These are phyloP conservation scores for Mus musculus DNA, from an alignment of 2,113 vertebrate species.

Conservation along the genomic window DNA sequence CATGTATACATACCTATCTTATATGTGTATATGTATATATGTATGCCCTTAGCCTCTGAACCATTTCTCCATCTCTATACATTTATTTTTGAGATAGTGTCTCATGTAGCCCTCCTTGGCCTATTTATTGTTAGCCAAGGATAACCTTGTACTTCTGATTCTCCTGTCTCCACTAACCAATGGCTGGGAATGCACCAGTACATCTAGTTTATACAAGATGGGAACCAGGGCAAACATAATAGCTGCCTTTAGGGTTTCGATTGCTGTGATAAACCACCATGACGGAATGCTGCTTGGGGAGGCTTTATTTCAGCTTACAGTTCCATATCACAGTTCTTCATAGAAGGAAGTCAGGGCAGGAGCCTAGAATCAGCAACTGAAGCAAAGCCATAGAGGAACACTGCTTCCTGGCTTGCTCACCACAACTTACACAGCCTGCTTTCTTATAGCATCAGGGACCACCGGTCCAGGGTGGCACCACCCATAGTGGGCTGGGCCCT, in stretches of 20 bases:
- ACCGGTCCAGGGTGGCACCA: neutral
- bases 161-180: neutral
- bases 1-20: neutral
- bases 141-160: neutral
- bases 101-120: neutral
- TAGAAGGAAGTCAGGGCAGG: neutral
- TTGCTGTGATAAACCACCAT: neutral
- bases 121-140: neutral
- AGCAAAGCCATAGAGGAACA: neutral
- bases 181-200: neutral
- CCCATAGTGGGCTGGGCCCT: neutral
- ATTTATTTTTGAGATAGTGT: neutral
- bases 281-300: neutral
- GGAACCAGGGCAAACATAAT: neutral
- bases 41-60: neutral
- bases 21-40: neutral
- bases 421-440: neutral
- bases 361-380: too few relatives aligned
- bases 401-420: neutral
- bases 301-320: neutral
- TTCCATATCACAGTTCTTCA: neutral
- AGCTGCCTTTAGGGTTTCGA: neutral
- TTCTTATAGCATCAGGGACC: neutral
- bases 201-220: neutral
- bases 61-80: neutral